Evolutionary conservation across 2,113 vertebrate genomes (phyloP).

Genomic region (Rissa tridactyla): DNA sequence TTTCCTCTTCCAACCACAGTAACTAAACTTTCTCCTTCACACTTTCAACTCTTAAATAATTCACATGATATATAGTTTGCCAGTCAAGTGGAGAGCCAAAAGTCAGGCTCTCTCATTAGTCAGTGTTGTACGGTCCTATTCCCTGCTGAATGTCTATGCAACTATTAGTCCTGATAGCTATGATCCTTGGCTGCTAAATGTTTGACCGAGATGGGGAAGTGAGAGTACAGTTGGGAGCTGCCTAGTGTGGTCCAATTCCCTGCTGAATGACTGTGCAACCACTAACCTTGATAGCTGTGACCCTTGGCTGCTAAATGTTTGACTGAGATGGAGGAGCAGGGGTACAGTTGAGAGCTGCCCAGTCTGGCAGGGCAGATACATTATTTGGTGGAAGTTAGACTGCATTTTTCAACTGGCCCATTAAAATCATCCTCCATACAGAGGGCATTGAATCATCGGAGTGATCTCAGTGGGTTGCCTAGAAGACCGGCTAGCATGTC

Average conservation of each 20-base stretch:
- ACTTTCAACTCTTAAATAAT: not conserved
- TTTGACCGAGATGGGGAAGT: not conserved
- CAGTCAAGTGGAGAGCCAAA: not conserved
- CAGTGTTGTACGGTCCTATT: not conserved
- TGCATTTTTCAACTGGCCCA: not conserved
- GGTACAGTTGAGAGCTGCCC: rapidly evolving
- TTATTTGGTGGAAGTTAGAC: not conserved
- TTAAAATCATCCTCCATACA: not conserved
- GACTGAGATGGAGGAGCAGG: not conserved
- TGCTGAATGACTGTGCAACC: not conserved
- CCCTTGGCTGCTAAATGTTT: not conserved
- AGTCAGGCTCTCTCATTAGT: not conserved
- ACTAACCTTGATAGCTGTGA: not conserved
- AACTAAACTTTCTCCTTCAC: not conserved
- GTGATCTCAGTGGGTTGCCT: not conserved
- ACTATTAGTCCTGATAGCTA: not conserved
- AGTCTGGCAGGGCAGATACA: not conserved
- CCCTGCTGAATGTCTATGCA: not conserved
- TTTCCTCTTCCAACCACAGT: not conserved
- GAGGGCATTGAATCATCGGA: not conserved
- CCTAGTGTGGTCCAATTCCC: not conserved
- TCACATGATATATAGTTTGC: not conserved
- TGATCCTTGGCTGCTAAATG: not conserved
- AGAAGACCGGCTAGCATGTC: rapidly evolving
- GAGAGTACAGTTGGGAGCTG: rapidly evolving